Percentiles rank a stretch among this genome's conserved stretches.
Conservation (phyloP, 2,113 vertebrate species). For the Murina feae region DNA sequence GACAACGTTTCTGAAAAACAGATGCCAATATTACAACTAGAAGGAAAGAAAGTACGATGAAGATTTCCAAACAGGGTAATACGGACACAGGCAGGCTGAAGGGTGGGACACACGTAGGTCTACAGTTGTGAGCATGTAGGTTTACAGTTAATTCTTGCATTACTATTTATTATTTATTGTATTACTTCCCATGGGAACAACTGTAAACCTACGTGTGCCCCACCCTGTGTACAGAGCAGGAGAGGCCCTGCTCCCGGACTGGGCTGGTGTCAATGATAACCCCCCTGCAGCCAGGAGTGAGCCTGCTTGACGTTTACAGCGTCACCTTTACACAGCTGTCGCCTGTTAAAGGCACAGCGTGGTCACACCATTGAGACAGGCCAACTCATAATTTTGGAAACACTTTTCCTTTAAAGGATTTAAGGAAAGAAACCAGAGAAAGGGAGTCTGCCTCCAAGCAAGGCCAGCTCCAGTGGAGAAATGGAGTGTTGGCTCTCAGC, state of each 20-base stretch:
- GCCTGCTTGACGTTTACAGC: too few species aligned
- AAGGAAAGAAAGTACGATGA: constrained; percentile 5
- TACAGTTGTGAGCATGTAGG: not conserved
- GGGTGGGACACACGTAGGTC: not conserved
- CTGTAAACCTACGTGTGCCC: not conserved
- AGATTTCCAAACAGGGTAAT: not conserved
- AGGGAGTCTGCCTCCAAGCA: not conserved
- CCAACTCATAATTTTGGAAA: not conserved
- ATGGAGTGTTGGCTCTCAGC: not conserved
- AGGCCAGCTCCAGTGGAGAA: not conserved
- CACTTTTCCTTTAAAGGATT: not conserved
- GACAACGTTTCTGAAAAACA: constrained; percentile 32
- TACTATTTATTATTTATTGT: not conserved
- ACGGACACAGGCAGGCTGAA: not conserved
- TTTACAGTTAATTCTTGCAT: not conserved
- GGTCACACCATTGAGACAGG: not conserved
- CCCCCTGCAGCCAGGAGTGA: not conserved
- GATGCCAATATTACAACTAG: constrained; percentile 24
- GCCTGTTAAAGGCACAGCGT: not conserved
- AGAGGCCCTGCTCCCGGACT: not conserved
- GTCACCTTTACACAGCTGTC: not conserved
- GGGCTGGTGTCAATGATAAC: not conserved
- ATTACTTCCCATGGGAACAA: not conserved
- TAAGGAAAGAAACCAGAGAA: not conserved
- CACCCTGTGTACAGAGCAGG: not conserved